Evolutionary conservation across 2,113 vertebrate genomes (phyloP).

Genomic region (Phocoena sinus): DNA sequence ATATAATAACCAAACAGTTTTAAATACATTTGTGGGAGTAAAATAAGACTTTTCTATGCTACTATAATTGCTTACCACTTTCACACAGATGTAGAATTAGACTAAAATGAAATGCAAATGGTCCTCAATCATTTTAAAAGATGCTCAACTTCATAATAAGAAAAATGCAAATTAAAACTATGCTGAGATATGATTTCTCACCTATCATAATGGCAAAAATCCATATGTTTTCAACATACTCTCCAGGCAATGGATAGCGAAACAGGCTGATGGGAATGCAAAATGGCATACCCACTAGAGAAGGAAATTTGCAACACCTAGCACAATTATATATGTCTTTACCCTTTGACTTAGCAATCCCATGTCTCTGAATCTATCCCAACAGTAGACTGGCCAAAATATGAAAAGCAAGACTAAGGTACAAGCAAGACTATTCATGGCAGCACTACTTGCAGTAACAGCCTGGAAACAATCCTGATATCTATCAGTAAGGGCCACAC

Average conservation of each 20-base stretch:
- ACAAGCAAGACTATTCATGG: background rate
- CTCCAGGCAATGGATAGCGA: background rate
- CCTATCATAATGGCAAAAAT: background rate
- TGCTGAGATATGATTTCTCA: slow-evolving; percentile 19
- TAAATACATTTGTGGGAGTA: background rate
- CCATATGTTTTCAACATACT: background rate
- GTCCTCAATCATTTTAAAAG: slow-evolving; percentile 33
- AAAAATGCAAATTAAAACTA: slow-evolving; percentile 58
- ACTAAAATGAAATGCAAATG: slow-evolving; percentile 43
- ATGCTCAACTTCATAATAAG: slow-evolving; percentile 17
- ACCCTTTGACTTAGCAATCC: background rate
- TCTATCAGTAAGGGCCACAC: background rate
- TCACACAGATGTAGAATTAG: background rate
- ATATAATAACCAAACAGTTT: background rate
- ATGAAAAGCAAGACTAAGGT: background rate
- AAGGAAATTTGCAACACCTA: background rate
- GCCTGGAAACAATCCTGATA: background rate
- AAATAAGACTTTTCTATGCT: background rate
- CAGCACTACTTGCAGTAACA: background rate
- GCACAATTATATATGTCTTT: background rate
- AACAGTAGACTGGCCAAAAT: background rate
- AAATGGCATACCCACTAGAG: background rate
- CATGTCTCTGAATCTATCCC: background rate
- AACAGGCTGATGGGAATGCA: background rate
- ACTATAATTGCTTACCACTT: background rate